Evolutionary conservation across 1,140 invertebrate species (phyloP).

Genomic region (Coelopa frigida): DNA sequence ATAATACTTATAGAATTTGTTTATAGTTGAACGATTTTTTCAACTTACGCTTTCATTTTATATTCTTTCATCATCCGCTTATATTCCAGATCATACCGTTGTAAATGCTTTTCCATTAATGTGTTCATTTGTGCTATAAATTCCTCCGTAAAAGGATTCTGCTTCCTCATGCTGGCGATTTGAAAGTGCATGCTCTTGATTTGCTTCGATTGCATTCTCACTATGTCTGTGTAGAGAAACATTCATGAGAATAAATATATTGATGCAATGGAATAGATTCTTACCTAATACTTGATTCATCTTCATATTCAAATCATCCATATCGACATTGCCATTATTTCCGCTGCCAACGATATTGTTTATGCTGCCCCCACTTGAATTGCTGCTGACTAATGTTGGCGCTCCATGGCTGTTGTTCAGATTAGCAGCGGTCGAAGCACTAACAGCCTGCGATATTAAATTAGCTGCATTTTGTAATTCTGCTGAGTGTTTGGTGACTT

Average conservation of each 20-base stretch:
- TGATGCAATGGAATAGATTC: conserved; percentile 1
- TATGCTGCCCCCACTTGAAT: conserved; percentile 5
- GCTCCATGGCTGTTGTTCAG: conserved; percentile 27
- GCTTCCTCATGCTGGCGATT: conserved; percentile 25
- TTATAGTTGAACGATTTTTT: no score
- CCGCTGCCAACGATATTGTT: conserved; percentile 6
- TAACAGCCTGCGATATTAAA: conserved; percentile 38
- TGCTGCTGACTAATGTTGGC: conserved; percentile 20
- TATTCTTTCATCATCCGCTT: no score
- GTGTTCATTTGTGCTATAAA: no score
- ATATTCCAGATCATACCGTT: no score
- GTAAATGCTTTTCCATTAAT: conserved; percentile 41
- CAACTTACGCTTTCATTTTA: no score
- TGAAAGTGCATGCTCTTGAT: conserved; percentile 32
- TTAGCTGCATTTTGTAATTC: conserved; percentile 39
- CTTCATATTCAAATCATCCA: conserved; percentile 24
- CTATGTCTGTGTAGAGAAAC: conserved; percentile 20
- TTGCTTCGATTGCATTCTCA: conserved; percentile 33
- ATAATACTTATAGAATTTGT: no score
- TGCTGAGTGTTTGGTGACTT: conserved; percentile 28
- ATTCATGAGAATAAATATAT: conserved; percentile 7
- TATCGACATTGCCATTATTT: conserved; percentile 13
- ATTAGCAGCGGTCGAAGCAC: conserved; percentile 16
- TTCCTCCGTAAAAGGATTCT: no score
- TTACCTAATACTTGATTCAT: conserved; percentile 33